Evolutionary conservation across 2,797 vertebrate species (phyloP), one percentile per base, ranked within the genome.

Genomic region (Epinephelus coioides): DNA sequence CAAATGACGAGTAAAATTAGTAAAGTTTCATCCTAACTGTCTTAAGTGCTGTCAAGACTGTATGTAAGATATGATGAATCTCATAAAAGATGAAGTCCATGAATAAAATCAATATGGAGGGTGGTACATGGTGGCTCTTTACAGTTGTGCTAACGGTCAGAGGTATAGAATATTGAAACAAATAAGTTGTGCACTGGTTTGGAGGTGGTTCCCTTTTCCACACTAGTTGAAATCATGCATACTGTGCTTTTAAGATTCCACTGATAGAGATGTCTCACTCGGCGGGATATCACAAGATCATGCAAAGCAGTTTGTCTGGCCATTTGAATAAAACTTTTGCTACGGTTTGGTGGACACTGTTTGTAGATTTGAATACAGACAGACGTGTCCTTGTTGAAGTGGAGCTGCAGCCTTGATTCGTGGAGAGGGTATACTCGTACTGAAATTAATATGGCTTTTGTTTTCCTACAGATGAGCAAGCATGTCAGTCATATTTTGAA

Each of bases 361-460:
- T 44, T 23, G 60, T 25, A 55, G 60, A 88, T 91, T 90, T 92
- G 86, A 93, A 87, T 86, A 78, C 54, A 85, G 69, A 87, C 79
- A 80, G 72, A 81, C 6, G 1, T 38, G 55, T 72, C 55, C 63
- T 86, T 86, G 83, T 91, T 86, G 49, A 76, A 77, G 64, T 71
- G 5, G 15, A 70, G 79, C 78, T 65, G 27, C 63, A 64, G 66
- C 44, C 78, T 78, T 62, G 59, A 81, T 25, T 76, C 57, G 59
- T 13, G 6, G 54, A 47, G 54, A 69, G 61, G 61, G 47, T 15
- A 34, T 69, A 43, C 30, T 69, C 3, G 2, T 34, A n/a, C 23
- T 59, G 78, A 82, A 82, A 87, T 79, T 84, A 90, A 91, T 84
- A 72, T 55, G 82, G 46, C 67, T 88, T 85, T 91, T 85, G 86